phyloP scores from a whole-genome alignment of 2,888 invertebrate species.

The Tetramorium bicarinatum region DNA sequence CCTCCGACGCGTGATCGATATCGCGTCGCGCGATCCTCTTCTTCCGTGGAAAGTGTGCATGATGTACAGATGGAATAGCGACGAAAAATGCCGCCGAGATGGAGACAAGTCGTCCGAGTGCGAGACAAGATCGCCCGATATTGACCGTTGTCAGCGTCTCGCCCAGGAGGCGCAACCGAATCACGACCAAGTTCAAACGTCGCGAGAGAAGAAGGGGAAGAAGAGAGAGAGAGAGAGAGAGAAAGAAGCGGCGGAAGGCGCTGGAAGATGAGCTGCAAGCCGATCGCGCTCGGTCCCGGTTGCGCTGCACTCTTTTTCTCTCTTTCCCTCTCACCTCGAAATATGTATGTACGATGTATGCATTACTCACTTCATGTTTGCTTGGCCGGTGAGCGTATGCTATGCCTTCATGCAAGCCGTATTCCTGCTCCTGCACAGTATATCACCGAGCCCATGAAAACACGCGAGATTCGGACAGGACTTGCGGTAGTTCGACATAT shows the following conservation, averaged over 20 bases:
- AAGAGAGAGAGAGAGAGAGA: slow-evolving; percentile 18
- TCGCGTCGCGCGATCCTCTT: slow-evolving; percentile 7
- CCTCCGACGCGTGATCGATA: slow-evolving; percentile 38
- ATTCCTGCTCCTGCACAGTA: slow-evolving; percentile 84
- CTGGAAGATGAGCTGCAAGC: no score
- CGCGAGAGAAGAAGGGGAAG: slow-evolving; percentile 1
- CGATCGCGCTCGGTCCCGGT: neutral
- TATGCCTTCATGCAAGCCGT: slow-evolving; percentile 85
- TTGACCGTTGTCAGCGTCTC: slow-evolving; percentile 12
- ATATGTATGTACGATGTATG: neutral
- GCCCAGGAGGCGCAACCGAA: slow-evolving; percentile 2
- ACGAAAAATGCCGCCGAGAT: no score
- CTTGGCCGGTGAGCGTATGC: slow-evolving; percentile 83
- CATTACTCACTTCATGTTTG: slow-evolving; percentile 85
- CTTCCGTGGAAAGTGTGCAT: neutral
- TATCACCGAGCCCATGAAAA: slow-evolving; percentile 86
- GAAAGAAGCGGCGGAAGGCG: neutral
- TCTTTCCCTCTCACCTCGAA: slow-evolving; percentile 4
- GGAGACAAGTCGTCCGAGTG: no score
- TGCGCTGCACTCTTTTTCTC: slow-evolving; percentile 1
- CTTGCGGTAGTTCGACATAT: slow-evolving; percentile 86
- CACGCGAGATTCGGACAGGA: slow-evolving; percentile 86
- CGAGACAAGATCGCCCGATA: neutral
- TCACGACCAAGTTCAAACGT: neutral
- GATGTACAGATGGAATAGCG: neutral